Base-by-base conservation (phyloP, 2,113 vertebrate genomes). In the Amphilophus citrinellus region DNA sequence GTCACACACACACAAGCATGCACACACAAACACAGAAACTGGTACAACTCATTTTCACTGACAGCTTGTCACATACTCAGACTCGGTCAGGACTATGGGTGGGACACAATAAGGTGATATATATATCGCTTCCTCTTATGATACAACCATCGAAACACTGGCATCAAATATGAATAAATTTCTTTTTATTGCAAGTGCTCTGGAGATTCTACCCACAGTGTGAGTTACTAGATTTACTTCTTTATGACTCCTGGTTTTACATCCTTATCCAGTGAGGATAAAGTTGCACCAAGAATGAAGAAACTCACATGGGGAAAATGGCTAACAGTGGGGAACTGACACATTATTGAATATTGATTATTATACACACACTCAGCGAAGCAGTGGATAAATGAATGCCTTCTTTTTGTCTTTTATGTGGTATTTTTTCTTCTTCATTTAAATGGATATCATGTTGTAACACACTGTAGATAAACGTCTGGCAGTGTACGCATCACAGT, bases 401-500 rank as follows among this genome's bases (percentile, higher is more conserved):
- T 39, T 24, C 39, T 24, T 14, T 66, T 66, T 66, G 15, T 13
- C 13, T 44, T 44, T 44, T 10, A 24, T 13, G 17, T 10, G 14
- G 4, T 17, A 24, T 27, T 10, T 66, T 56, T 44, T 17, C 7
- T 3, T 44, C 63, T 66, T 66, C 37, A 42, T 1, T 27, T 66
- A 24, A 22, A 66, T 24, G n/a, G 14, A 66, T 66, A 44, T 0
- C 24, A n/a, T 24, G 39, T 24, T 27, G 15, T 27, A 47, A 68
- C 27, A 44, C 15, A 24, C 14, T 0, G 4, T 24, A 44, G 63
- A 17, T 68, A 27, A 22, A 65, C 39, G 35, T 65, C 13, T 14
- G 17, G n/a, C n/a, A 44, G 9, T 7, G 0, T 24, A 7, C 6
- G 39, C 24, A 44, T 68, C n/a, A 0, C 2, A n/a, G 3, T 15